Evolutionary conservation across 2,888 invertebrate species (phyloP), one percentile per base, ranked within the genome.

Genomic region (Sphaerophoria rueppellii): DNA sequence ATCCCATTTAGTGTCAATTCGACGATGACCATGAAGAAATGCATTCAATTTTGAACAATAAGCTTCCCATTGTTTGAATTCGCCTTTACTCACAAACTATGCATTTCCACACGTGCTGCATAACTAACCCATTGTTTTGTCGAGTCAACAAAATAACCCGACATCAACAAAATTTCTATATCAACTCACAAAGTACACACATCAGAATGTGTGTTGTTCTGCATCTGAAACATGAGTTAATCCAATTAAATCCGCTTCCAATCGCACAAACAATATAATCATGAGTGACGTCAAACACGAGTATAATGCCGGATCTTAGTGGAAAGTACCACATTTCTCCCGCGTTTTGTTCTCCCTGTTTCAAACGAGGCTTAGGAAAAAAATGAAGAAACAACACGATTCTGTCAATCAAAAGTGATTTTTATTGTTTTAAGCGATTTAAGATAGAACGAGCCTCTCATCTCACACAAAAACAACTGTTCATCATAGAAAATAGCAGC

Each of bases 231-330:
- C 58, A 52, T 67, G 57, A 58, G 48, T 69, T 70, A 69, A 82
- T 69, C 77, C 73, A 78, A 78, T 79, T 78, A 67, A 83, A 83
- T 83, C 74, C 67, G 82, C 60, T 79, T 55, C 24, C 82, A 74
- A 78, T 74, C 73, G 34, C 52, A 58, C 5, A 43, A 5, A 60
- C 24, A 46, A 54, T 35, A 46, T 52, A 69, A 78, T 65, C 46
- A 54, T 55, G 57, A 75, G 75, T 83, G 83, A 83, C 83, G 83
- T 79, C 79, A 79, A 76, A 75, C 73, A 74, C 71, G 54, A 78
- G 52, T 43, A 35, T 37, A 24, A 72, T 79, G 78, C 83, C 83
- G 83, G 83, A 83, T 79, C 61, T 75, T 7, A n/a, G 14, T 34
- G 14, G 11, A 43, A 54, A 54, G 50, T 46, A 57, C 50, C 4